Percentiles rank a stretch among this genome's conserved stretches.
phyloP scores from a whole-genome alignment of 2,797 vertebrate species.

The Miichthys miiuy region DNA sequence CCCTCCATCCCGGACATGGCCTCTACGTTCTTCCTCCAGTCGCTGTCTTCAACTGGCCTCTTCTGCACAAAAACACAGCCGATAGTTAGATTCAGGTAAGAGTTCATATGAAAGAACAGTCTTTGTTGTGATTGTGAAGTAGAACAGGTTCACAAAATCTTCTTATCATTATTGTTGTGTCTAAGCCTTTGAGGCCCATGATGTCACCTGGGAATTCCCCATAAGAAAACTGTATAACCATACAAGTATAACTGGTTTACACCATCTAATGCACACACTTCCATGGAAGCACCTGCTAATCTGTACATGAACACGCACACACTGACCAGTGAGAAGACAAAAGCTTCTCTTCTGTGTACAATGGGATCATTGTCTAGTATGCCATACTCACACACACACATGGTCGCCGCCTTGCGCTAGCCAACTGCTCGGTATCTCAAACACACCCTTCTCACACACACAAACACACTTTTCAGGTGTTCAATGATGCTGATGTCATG shows the following conservation, averaged over 20 bases:
- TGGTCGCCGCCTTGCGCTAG: conserved; percentile 35
- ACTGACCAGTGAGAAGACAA: conserved; percentile 58
- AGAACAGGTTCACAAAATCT: conserved; percentile 12
- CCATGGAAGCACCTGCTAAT: conserved; percentile 13
- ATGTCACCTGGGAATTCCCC: conserved; percentile 50
- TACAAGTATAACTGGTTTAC: conserved; percentile 67
- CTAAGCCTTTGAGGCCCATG: conserved; percentile 39
- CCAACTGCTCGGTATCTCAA: conserved; percentile 37
- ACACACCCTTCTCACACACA: conserved; percentile 62
- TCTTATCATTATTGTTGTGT: conserved; percentile 25
- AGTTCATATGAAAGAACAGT: neutral
- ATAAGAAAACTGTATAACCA: conserved; percentile 13
- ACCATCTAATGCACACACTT: conserved; percentile 18
- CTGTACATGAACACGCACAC: conserved; percentile 17
- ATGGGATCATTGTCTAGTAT: conserved; percentile 72
- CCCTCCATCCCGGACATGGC: conserved; percentile 99
- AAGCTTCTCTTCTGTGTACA: conserved; percentile 62
- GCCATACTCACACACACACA: conserved; percentile 10
- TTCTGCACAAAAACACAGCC: conserved; percentile 74
- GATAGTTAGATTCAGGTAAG: neutral
- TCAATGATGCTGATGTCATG: conserved; percentile 27
- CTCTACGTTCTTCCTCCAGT: conserved; percentile 98
- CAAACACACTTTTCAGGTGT: conserved; percentile 38
- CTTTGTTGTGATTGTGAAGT: conserved; percentile 14
- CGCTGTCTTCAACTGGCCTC: conserved; percentile 93